Base-by-base conservation (phyloP, 2,113 vertebrate genomes). In the Pedetes capensis region DNA sequence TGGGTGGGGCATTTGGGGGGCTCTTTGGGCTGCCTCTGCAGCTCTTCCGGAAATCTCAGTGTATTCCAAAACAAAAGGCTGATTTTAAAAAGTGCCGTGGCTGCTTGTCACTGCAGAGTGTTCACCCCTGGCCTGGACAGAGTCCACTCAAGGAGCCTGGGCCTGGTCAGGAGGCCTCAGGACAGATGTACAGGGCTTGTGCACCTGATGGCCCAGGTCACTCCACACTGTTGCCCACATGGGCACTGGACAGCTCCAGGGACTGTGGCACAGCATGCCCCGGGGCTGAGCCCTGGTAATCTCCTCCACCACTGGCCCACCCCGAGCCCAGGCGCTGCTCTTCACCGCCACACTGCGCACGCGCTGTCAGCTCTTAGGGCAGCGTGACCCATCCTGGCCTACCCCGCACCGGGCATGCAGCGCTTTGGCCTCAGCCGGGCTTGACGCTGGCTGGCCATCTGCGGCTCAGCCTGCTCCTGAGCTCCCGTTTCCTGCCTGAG, bases 1-100 rank as follows among this genome's bases (percentile, higher is more conserved):
- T 55, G 37, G 14, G 32, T 1, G 0, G 59, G 66, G 66, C 23
- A 3, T 29, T 3, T 1, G 2, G 53, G 49, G 1, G 37, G 14
- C 34, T 32, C 61, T 42, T 17, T n/a, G n/a, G n/a, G 32, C 32
- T 72, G 13, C 39, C 61, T 82, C 53, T 68, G 7, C 17, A 11
- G 9, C 25, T 64, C 66, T 22, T 10, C 27, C 39, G 53, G 84
- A 63, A 66, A 69, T 55, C 34, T 44, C 3, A 44, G 68, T 63
- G 47, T 37, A 8, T 64, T 82, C 53, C 9, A 80, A 20, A 71
- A 75, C n/a, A 32, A 90, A 47, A 63, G 20, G 14, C 47, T 68
- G 39, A 17, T 66, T 91, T 59, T 14, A 10, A 17, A n/a, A 93
- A 51, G 14, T 39, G 51, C 22, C 39, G 1, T 18, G 72, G 20